phyloP scores from a whole-genome alignment of 2,797 vertebrate species.

The Protosalanx chinensis region DNA sequence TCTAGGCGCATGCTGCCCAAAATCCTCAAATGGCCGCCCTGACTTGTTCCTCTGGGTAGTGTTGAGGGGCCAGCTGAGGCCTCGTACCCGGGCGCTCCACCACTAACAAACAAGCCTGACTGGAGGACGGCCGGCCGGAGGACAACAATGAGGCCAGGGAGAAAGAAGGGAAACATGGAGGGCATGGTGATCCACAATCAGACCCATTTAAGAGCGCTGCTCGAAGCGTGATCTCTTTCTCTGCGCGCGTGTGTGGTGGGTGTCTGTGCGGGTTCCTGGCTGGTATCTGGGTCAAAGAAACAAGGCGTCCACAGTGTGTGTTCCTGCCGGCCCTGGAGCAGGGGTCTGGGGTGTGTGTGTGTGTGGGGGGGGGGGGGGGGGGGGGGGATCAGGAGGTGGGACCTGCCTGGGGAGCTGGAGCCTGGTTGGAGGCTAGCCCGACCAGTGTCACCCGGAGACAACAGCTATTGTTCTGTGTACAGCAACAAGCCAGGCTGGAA shows the following conservation, averaged over 20 bases:
- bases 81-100: neutral
- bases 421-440: constrained; percentile 27
- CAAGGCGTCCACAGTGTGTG: constrained; percentile 36
- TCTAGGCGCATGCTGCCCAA: neutral
- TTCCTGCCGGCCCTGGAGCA: constrained; percentile 12
- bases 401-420: constrained; percentile 22
- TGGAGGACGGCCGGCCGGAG: neutral
- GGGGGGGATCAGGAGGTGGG: constrained; percentile 45
- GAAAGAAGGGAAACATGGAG: too few relatives aligned
- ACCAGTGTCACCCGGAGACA: constrained; percentile 44
- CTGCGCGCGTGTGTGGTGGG: neutral
- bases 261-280: neutral
- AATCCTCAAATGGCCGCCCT: neutral
- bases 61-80: neutral
- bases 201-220: neutral
- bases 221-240: constrained; percentile 19
- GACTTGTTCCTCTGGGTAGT: neutral
- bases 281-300: constrained; percentile 30
- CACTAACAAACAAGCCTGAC: neutral
- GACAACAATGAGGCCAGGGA: neutral
- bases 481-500: neutral
- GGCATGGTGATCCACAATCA: neutral
- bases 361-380: too few relatives aligned
- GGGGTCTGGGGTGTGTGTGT: too few relatives aligned
- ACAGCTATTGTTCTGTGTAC: constrained; percentile 33